Percentiles rank a stretch among this genome's conserved stretches.
Evolutionary conservation across 2,888 invertebrate genomes (phyloP).

Genomic region (Crepidodera aurea): DNA sequence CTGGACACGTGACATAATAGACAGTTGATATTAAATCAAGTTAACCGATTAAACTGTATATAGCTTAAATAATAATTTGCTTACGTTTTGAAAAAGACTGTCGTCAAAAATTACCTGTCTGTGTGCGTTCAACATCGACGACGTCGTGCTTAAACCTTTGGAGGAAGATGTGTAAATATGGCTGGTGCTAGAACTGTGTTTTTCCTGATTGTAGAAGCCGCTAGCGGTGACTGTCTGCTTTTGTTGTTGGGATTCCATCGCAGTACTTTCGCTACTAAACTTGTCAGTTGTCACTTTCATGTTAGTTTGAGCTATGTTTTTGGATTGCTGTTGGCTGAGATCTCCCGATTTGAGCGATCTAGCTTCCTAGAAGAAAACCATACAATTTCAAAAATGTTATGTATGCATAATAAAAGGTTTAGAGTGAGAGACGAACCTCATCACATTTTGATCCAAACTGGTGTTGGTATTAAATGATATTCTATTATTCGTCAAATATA

Average conservation of each 20-base stretch:
- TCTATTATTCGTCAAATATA: too few relatives aligned
- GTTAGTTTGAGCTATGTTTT: conserved; percentile 83
- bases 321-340: conserved; percentile 84
- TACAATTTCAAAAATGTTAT: not conserved
- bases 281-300: conserved; percentile 87
- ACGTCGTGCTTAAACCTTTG: conserved; percentile 73
- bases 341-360: conserved; percentile 85
- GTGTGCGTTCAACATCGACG: conserved; percentile 53
- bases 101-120: conserved; percentile 49
- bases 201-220: conserved; percentile 77
- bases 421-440: too few relatives aligned
- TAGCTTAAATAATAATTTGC: too few relatives aligned
- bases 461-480: too few relatives aligned
- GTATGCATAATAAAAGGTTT: too few relatives aligned
- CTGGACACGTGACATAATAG: conserved; percentile 1
- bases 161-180: conserved; percentile 80
- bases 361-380: conserved; percentile 72
- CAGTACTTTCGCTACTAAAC: conserved; percentile 84
- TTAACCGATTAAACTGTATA: too few relatives aligned
- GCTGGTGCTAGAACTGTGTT: conserved; percentile 78
- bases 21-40: too few relatives aligned
- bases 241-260: conserved; percentile 72
- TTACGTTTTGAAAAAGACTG: too few relatives aligned
- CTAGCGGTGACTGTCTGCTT: conserved; percentile 81
- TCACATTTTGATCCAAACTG: too few relatives aligned